Percentiles rank a stretch among this genome's conserved stretches.
phyloP scores from a whole-genome alignment of 2,888 invertebrate genomes.

The Tuta absoluta region DNA sequence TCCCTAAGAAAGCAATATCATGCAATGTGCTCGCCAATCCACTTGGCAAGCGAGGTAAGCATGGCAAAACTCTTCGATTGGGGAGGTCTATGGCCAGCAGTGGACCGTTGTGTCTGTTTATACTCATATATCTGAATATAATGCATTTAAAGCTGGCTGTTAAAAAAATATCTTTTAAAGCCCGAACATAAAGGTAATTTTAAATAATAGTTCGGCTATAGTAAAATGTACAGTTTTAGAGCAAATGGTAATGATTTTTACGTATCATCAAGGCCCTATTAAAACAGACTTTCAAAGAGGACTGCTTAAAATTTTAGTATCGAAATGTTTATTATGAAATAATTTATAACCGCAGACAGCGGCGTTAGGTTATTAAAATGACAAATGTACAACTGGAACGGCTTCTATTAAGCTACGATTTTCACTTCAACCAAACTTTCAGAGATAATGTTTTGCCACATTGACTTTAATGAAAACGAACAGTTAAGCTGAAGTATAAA shows the following conservation, averaged over 20 bases:
- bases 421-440: conserved; percentile 17
- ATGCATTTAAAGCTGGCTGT: no score
- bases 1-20: no score
- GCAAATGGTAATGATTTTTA: not conserved
- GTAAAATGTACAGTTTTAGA: no score
- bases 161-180: no score
- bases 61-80: no score
- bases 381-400: conserved; percentile 45
- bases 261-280: conserved; percentile 19
- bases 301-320: conserved; percentile 61
- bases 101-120: no score
- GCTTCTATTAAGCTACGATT: conserved; percentile 25
- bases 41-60: no score
- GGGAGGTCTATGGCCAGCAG: no score
- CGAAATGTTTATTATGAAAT: conserved; percentile 64
- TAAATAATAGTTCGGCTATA: no score
- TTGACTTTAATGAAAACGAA: not conserved
- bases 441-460: conserved; percentile 7
- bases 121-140: no score
- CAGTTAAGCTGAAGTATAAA: not conserved
- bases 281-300: conserved; percentile 31
- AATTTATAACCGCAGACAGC: conserved; percentile 63
- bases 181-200: no score
- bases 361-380: conserved; percentile 57
- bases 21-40: no score